Percentiles rank a stretch among this genome's conserved stretches.
Evolutionary conservation across 2,113 vertebrate species (phyloP).

Genomic region (Varanus komodoensis): DNA sequence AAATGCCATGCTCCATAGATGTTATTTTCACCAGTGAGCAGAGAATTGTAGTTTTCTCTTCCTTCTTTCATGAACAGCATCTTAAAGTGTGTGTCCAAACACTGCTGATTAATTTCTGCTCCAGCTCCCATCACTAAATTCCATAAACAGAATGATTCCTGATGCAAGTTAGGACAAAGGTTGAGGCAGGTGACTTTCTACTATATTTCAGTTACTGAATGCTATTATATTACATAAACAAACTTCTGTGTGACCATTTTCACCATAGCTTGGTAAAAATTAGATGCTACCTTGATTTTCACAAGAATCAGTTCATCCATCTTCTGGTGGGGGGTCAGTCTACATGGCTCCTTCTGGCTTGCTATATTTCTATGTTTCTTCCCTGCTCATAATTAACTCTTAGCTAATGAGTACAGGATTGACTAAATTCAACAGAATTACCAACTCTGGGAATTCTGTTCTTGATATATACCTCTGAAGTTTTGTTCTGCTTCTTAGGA

Average conservation of each 20-base stretch:
- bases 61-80: not conserved
- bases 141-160: not conserved
- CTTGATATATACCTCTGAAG: not conserved
- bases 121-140: not conserved
- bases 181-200: not conserved
- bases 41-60: not conserved
- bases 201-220: not conserved
- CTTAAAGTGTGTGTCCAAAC: not conserved
- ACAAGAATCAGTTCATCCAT: not conserved
- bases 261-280: not conserved
- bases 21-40: not conserved
- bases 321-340: not conserved
- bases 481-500: not conserved
- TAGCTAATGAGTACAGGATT: not conserved
- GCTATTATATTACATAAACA: not conserved
- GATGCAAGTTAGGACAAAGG: not conserved
- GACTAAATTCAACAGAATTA: not conserved
- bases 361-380: not conserved
- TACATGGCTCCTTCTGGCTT: too few species aligned
- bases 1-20: not conserved
- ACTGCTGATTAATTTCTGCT: not conserved
- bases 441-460: not conserved
- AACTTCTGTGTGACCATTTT: not conserved
- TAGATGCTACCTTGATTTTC: not conserved
- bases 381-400: not conserved